Base-by-base conservation (phyloP, 2,113 vertebrate species). In the Suncus etruscus region DNA sequence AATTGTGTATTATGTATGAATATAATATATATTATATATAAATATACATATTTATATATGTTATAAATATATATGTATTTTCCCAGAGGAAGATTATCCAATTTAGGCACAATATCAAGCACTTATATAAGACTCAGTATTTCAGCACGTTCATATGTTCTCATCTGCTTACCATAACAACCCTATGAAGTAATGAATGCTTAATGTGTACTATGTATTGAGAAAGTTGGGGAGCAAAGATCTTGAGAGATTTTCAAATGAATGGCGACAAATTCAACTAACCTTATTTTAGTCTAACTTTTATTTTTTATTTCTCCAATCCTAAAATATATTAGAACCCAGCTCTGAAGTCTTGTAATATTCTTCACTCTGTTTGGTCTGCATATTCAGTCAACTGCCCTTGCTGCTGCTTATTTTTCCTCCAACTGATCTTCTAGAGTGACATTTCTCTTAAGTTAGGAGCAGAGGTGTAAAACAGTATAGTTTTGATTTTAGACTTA, bases 401-500 rank as follows among this genome's bases (percentile, higher is more conserved):
- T 22, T 24, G 4, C 83, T 22, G 1, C 27, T 47, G 58, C 15
- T n/a, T 87, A 39, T 82, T 81, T 11, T 7, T 47, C 70, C 48
- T 73, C 76, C 69, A 47, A 39, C 20, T 12, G 2, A 14, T 80
- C 8, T 77, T 86, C 86, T 54, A 76, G 50, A 72, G 45, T 84
- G 50, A 3, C 7, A 14, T 39, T 74, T 76, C 54, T 29, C 79
- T 69, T 8, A 18, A 51, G 47, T 50, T 8, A 20, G 47, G 1
- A 31, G 50, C 22, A 69, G 32, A 86, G 50, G 6, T 39, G 1
- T 39, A 88, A n/a, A 79, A 87, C 24, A 0, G 50, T 15, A 11
- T 25, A 72, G 12, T 39, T 92, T 87, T 84, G n/a, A 61, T 72
- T 93, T 92, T 61, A 84, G 81, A 12, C 22, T 11, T 78, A 48